Conservation (phyloP, 2,113 vertebrate genomes). For the Engraulis encrasicolus region DNA sequence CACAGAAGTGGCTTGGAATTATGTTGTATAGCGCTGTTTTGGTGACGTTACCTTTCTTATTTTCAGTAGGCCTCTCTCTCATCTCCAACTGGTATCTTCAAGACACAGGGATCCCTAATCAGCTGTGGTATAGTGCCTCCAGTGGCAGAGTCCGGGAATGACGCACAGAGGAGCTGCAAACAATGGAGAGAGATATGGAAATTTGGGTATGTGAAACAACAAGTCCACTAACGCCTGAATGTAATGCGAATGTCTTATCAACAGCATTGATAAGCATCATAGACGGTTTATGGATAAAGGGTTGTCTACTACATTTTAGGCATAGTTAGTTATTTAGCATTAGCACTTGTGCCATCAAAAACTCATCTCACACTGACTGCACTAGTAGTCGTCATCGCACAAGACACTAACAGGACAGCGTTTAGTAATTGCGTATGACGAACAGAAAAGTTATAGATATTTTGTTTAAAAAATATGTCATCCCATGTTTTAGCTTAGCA, state of each 20-base stretch:
- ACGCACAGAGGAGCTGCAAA: slow-evolving; percentile 38
- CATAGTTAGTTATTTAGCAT: neutral
- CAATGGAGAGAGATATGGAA: slow-evolving; percentile 52
- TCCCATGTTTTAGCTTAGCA: neutral
- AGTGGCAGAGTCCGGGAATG: slow-evolving; percentile 41
- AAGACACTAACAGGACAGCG: neutral
- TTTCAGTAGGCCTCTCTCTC: too few species aligned
- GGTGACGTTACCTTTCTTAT: too few species aligned
- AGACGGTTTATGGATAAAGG: neutral
- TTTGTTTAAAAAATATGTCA: neutral
- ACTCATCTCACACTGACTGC: neutral
- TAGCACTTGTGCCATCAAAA: neutral
- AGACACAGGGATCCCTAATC: slow-evolving; percentile 55
- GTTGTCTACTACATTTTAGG: neutral
- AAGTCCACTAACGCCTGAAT: neutral
- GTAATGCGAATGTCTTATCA: neutral
- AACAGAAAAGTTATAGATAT: neutral
- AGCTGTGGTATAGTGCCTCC: slow-evolving; percentile 54
- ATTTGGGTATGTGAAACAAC: neutral
- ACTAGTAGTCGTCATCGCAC: neutral
- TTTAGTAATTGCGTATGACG: neutral
- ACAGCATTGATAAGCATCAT: neutral
- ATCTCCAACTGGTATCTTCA: slow-evolving; percentile 25
- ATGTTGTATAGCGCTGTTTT: too few species aligned
- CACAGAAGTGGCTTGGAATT: too few species aligned